phyloP scores from a whole-genome alignment of 2,113 vertebrate genomes.

The Dipodomys spectabilis region DNA sequence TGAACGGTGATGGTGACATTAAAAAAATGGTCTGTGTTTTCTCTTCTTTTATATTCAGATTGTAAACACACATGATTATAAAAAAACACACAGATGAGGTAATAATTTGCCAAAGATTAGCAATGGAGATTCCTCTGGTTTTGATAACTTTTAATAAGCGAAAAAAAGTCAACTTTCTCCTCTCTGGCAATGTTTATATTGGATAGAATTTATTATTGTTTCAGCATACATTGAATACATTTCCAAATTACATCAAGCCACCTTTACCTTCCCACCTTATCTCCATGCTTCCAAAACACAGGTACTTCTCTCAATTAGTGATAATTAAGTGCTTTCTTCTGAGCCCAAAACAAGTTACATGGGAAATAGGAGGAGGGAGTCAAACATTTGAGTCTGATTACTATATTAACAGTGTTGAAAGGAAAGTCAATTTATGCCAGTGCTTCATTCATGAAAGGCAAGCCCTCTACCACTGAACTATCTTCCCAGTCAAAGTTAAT shows the following conservation, averaged over 20 bases:
- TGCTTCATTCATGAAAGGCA: not conserved
- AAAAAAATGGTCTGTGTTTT: too few relatives aligned
- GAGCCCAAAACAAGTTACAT: not conserved
- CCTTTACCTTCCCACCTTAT: not conserved
- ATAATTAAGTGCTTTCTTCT: not conserved
- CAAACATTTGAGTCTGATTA: not conserved
- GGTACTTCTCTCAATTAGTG: not conserved
- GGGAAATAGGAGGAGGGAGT: not conserved
- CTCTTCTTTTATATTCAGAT: not conserved
- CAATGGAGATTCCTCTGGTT: not conserved
- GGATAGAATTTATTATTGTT: not conserved
- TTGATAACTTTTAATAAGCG: not conserved
- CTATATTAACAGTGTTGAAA: not conserved
- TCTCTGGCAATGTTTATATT: not conserved
- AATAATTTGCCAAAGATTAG: not conserved
- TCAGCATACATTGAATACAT: not conserved
- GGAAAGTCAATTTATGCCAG: not conserved
- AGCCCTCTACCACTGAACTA: too few relatives aligned
- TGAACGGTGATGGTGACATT: not conserved
- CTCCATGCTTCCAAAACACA: not conserved
- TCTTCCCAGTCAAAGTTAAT: too few relatives aligned
- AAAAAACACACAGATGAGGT: not conserved
- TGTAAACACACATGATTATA: not conserved
- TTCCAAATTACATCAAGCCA: constrained; percentile 11
- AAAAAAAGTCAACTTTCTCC: not conserved